Evolutionary conservation across 2,113 vertebrate genomes (phyloP).

Genomic region (Pseudorasbora parva): DNA sequence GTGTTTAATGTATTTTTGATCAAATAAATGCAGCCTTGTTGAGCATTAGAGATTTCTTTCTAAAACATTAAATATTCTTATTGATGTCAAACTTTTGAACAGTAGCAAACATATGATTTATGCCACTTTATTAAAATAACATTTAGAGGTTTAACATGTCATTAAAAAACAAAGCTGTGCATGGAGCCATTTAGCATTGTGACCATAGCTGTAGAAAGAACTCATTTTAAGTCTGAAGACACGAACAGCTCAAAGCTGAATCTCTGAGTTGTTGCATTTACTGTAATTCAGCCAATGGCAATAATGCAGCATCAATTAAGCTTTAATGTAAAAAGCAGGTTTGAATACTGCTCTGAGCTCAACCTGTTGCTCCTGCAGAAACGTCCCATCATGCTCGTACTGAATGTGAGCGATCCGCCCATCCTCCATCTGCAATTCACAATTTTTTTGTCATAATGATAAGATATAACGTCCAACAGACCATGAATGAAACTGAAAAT

Average conservation of each 20-base stretch:
- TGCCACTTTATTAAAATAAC: not conserved
- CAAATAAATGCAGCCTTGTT: not conserved
- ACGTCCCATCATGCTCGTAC: conserved; percentile 87
- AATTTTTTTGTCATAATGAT: not conserved
- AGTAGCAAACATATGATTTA: not conserved
- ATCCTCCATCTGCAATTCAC: conserved; percentile 84
- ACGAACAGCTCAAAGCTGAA: not conserved
- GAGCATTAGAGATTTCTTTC: not conserved
- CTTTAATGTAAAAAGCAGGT: not conserved
- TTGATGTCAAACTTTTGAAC: not conserved
- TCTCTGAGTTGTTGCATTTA: not conserved
- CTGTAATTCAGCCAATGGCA: not conserved
- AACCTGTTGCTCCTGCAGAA: conserved; percentile 91
- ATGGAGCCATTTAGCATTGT: not conserved
- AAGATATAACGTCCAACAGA: not conserved
- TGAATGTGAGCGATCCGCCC: conserved; percentile 95
- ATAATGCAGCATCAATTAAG: not conserved
- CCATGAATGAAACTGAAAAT: not conserved
- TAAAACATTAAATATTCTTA: not conserved
- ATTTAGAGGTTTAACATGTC: not conserved
- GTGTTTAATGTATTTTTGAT: not conserved
- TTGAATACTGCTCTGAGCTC: conserved; percentile 2
- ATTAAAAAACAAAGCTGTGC: not conserved
- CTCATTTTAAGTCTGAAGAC: not conserved
- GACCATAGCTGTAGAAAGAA: not conserved